Base-by-base conservation (phyloP, 1,140 invertebrate species). In the Drosophila gunungcola region DNA sequence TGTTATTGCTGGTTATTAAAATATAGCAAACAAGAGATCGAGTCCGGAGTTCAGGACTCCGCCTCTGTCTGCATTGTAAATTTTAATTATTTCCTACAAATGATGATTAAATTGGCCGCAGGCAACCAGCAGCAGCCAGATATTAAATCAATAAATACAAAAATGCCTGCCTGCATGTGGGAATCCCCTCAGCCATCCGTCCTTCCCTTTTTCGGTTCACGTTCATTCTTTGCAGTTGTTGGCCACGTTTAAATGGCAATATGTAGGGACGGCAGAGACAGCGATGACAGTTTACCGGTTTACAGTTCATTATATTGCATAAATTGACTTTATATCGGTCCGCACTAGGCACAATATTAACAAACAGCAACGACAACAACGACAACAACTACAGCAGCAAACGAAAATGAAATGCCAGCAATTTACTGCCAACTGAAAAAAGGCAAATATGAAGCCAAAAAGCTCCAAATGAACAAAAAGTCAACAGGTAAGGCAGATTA, bases 41-140 rank as follows among this genome's bases (percentile, higher is more conserved):
- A 41, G 48, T 34, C 27, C 53, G 9, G 10, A 12, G 21, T 16
- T 55, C 21, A 38, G 34, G 43, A 45, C 61, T 48, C 27, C 49
- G 62, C 49, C 67, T 36, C 51, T 55, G 45, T 48, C 64, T 74
- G 58, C 73, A 86, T 85, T 85, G 82, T 86, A 82, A 82, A 85
- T 85, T 85, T 85, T 85, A 85, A 85, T 85, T 85, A 85, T 85
- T 85, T 85, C 73, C 82, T 85, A 88, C 82, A 88, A 85, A 85
- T 85, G 82, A 88, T 85, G 82, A 85, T 85, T 85, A 85, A 85
- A 85, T 85, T 85, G 78, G 83, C 82, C 83, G 62, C 78, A 67
- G 82, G 82, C 81, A 83, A 34, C 42, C 64, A 29, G 36, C 52
- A 64, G 61, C 52, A 64, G 61, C 51, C 83, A 78, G 83, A 85